Conservation (phyloP, 2,888 invertebrate genomes). For the Cerceris rybyensis region DNA sequence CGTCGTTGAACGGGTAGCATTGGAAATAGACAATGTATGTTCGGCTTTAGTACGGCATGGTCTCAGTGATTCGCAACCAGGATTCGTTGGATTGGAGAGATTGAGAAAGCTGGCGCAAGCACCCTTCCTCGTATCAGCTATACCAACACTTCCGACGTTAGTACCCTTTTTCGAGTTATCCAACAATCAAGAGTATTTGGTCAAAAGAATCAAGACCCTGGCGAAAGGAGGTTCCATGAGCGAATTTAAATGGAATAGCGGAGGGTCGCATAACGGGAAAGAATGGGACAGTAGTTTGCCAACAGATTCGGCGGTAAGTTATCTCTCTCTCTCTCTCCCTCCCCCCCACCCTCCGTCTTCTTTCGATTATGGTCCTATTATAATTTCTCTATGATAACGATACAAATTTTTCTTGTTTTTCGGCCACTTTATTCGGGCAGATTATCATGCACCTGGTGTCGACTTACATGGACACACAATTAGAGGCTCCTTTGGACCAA, state of each 20-base stretch:
- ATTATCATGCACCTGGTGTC: slow-evolving; percentile 93
- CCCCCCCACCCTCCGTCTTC: neutral
- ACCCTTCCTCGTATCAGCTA: slow-evolving; percentile 81
- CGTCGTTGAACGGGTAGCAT: slow-evolving; percentile 88
- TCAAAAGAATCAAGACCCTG: slow-evolving; percentile 90
- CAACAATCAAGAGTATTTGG: slow-evolving; percentile 93
- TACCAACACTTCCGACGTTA: slow-evolving; percentile 85
- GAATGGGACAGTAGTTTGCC: slow-evolving; percentile 92
- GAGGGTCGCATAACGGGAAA: slow-evolving; percentile 88
- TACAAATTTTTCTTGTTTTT: neutral
- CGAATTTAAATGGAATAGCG: slow-evolving; percentile 94
- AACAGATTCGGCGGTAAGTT: slow-evolving; percentile 90
- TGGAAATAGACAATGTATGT: slow-evolving; percentile 89
- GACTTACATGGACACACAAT: slow-evolving; percentile 92
- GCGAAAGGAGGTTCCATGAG: slow-evolving; percentile 93
- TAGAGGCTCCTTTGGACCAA: slow-evolving; percentile 86
- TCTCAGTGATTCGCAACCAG: slow-evolving; percentile 86
- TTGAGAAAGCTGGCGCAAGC: slow-evolving; percentile 89
- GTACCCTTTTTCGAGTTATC: slow-evolving; percentile 92
- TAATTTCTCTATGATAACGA: no score
- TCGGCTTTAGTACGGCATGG: slow-evolving; percentile 88
- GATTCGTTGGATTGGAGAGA: slow-evolving; percentile 88
- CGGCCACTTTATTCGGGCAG: slow-evolving; percentile 80
- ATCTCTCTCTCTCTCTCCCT: neutral
- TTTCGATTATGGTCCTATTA: no score